phyloP scores from a whole-genome alignment of 2,797 vertebrate genomes.

The Myotis daubentonii region DNA sequence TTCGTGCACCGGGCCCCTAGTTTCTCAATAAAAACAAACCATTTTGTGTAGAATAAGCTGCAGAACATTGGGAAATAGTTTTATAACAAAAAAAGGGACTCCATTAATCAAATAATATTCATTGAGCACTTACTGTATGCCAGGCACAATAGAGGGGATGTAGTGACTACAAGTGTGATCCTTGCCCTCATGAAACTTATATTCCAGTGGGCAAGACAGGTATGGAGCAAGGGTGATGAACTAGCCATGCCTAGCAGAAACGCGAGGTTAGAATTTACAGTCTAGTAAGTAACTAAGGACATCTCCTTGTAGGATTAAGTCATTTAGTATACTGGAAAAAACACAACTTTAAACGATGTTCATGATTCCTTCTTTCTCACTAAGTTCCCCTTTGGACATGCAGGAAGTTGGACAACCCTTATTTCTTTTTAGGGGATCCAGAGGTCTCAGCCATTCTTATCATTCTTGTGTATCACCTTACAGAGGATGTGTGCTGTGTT shows the following conservation, averaged over 20 bases:
- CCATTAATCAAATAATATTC: background rate
- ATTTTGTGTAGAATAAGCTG: background rate
- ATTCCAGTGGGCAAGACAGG: too few species aligned
- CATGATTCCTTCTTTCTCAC: background rate
- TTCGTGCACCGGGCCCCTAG: too few species aligned
- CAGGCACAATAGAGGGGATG: fast-evolving
- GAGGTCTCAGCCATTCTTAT: background rate
- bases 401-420: background rate
- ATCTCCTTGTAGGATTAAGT: background rate
- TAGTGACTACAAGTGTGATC: background rate
- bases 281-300: background rate
- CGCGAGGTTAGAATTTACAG: background rate
- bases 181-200: background rate
- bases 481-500: background rate
- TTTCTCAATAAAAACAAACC: slow-evolving; percentile 46
- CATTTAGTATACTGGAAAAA: background rate
- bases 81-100: background rate
- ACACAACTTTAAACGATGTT: background rate
- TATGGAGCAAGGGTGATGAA: background rate
- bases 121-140: background rate
- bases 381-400: background rate
- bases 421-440: background rate
- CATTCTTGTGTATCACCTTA: background rate
- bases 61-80: background rate
- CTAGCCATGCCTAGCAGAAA: background rate